Conservation (phyloP, 1,140 invertebrate genomes). For the Lutraria rhynchaena region DNA sequence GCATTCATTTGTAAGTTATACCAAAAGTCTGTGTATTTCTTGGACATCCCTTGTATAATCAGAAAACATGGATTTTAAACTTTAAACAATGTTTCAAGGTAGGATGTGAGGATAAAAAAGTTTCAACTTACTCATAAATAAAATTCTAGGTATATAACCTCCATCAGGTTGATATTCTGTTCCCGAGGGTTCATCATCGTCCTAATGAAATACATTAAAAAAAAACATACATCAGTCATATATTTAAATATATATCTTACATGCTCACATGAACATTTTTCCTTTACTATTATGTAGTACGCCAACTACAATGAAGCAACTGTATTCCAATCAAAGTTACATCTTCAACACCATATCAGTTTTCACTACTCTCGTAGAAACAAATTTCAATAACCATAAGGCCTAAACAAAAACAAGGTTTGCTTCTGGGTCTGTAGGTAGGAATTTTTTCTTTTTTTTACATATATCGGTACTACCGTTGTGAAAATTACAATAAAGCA, state of each 20-base stretch:
- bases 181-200: slow-evolving; percentile 84
- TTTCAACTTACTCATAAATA: slow-evolving; percentile 80
- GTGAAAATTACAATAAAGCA: too few relatives aligned
- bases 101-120: too few relatives aligned
- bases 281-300: neutral
- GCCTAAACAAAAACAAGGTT: too few relatives aligned
- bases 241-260: neutral
- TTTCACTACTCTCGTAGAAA: neutral
- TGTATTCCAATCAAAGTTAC: neutral
- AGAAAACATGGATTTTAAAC: too few relatives aligned
- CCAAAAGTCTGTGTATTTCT: too few relatives aligned
- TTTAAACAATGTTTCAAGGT: too few relatives aligned
- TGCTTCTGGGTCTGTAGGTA: too few relatives aligned
- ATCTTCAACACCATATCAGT: neutral
- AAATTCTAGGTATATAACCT: slow-evolving; percentile 85
- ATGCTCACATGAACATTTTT: neutral
- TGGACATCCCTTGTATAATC: too few relatives aligned
- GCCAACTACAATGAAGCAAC: neutral
- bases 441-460: too few relatives aligned
- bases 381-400: too few relatives aligned
- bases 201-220: slow-evolving; percentile 73
- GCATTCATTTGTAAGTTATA: too few relatives aligned
- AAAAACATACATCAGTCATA: neutral
- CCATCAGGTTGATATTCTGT: slow-evolving; percentile 84
- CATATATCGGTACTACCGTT: too few relatives aligned